Evolutionary conservation across 2,888 invertebrate genomes (phyloP).

Genomic region (Cylloceria caligata): DNA sequence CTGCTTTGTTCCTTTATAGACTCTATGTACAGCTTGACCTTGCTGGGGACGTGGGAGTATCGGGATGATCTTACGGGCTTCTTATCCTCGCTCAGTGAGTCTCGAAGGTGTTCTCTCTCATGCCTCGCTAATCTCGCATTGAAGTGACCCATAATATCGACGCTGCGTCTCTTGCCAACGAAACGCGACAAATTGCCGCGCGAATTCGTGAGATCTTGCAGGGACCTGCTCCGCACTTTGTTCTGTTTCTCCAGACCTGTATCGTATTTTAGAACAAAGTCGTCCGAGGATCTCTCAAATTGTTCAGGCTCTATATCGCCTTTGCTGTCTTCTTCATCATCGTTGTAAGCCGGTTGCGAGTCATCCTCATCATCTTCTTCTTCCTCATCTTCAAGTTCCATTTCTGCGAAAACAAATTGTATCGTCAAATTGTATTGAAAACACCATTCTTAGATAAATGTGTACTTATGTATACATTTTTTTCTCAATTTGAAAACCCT

Average conservation of each 20-base stretch:
- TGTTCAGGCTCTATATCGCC: slow-evolving; percentile 75
- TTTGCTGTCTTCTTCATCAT: slow-evolving; percentile 72
- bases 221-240: slow-evolving; percentile 79
- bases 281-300: slow-evolving; percentile 79
- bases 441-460: not conserved
- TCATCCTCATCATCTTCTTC: slow-evolving; percentile 73
- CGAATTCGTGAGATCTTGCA: slow-evolving; percentile 78
- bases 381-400: slow-evolving; percentile 67
- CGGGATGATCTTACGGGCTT: slow-evolving; percentile 67
- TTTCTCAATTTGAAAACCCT: not conserved
- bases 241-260: slow-evolving; percentile 67
- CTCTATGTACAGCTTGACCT: slow-evolving; percentile 80
- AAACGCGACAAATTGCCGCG: slow-evolving; percentile 61
- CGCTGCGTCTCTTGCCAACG: slow-evolving; percentile 66
- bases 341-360: slow-evolving; percentile 67
- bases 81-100: slow-evolving; percentile 56
- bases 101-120: slow-evolving; percentile 51
- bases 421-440: not conserved
- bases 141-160: slow-evolving; percentile 55
- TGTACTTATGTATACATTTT: not conserved
- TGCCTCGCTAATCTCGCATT: slow-evolving; percentile 4
- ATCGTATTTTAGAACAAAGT: slow-evolving; percentile 72
- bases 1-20: slow-evolving; percentile 71
- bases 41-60: slow-evolving; percentile 79
- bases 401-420: slow-evolving; percentile 20